These are phyloP conservation scores for Forbesichthys papilliferus DNA, from an alignment of 2,113 vertebrate genomes.

Conservation along the genomic window DNA sequence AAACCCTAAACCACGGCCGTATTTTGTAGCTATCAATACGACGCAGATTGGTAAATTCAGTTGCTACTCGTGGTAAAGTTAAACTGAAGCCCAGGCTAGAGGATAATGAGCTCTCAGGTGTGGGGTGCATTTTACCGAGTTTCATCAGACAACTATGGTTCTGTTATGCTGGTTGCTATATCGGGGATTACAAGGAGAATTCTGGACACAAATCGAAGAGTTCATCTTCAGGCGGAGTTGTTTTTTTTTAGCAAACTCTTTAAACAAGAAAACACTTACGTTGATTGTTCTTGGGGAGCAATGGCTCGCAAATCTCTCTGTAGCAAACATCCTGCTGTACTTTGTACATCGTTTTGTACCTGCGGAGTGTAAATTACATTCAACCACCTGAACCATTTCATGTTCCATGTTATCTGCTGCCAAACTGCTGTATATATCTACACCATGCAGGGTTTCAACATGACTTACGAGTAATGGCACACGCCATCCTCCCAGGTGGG, in stretches of 20 bases:
- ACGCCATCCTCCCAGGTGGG: slow-evolving; percentile 89
- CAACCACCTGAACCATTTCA: neutral
- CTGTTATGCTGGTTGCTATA: too few relatives aligned
- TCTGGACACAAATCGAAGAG: too few relatives aligned
- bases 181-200: neutral
- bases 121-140: too few relatives aligned
- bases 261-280: slow-evolving; percentile 70
- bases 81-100: too few relatives aligned
- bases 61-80: too few relatives aligned
- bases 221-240: too few relatives aligned
- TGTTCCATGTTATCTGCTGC: neutral
- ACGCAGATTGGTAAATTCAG: too few relatives aligned
- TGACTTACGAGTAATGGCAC: slow-evolving; percentile 83
- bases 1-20: too few relatives aligned
- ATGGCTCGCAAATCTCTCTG: slow-evolving; percentile 86
- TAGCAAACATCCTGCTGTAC: slow-evolving; percentile 89
- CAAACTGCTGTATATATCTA: neutral
- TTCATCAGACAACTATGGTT: too few relatives aligned
- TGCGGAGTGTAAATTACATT: slow-evolving; percentile 57
- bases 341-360: slow-evolving; percentile 89
- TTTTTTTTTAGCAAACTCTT: too few relatives aligned
- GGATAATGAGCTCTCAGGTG: too few relatives aligned
- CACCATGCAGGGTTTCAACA: neutral
- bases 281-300: slow-evolving; percentile 58
- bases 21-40: too few relatives aligned